Evolutionary conservation across 2,113 vertebrate genomes (phyloP).

Genomic region (Herpetotheres cachinnans): DNA sequence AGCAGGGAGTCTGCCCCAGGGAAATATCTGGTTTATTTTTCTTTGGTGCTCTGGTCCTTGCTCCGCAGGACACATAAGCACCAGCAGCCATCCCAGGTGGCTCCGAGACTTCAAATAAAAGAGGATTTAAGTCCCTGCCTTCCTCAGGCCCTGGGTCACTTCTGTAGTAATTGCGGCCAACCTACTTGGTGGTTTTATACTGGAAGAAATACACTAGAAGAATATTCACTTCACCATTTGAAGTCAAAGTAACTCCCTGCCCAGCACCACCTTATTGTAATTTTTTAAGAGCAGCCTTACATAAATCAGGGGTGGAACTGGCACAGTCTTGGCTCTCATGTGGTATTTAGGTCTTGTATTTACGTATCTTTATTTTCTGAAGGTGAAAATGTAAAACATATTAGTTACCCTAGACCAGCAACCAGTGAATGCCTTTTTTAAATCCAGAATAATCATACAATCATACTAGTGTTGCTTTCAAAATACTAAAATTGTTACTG

Average conservation of each 20-base stretch:
- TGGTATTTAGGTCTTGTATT: background rate
- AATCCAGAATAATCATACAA: background rate
- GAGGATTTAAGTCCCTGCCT: background rate
- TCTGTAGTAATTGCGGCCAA: too few species aligned
- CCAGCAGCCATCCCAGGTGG: background rate
- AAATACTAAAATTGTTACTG: background rate
- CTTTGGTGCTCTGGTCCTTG: background rate
- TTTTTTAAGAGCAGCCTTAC: background rate
- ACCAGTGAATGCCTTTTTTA: too few species aligned
- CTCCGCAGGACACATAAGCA: accelerated
- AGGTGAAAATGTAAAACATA: background rate
- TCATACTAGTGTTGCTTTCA: background rate
- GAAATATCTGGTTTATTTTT: background rate
- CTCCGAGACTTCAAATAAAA: background rate
- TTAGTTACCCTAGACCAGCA: background rate
- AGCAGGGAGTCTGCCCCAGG: background rate
- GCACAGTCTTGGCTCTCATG: background rate
- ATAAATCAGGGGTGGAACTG: background rate
- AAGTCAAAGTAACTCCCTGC: background rate
- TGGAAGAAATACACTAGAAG: background rate
- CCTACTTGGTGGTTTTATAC: background rate
- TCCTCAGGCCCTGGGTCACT: background rate
- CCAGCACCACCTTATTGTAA: background rate
- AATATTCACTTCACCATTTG: background rate
- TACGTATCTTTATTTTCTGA: background rate